phyloP scores from a whole-genome alignment of 2,888 invertebrate genomes.

The Drosophila anceps region DNA sequence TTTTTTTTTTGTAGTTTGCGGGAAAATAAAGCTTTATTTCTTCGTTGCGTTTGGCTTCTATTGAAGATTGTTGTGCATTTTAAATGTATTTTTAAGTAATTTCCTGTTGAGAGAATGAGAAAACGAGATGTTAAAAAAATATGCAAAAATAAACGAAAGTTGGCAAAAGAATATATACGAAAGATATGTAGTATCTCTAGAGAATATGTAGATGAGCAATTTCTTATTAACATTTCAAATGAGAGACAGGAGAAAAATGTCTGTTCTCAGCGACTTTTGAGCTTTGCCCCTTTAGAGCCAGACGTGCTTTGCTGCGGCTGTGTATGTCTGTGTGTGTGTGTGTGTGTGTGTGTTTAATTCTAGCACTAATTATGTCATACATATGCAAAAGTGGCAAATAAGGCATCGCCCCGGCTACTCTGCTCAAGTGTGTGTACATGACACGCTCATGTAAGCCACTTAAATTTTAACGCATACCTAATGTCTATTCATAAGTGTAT shows the following conservation, averaged over 20 bases:
- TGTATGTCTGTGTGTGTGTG: slow-evolving; percentile 12
- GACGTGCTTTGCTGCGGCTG: slow-evolving; percentile 39
- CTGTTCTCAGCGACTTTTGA: slow-evolving; percentile 61
- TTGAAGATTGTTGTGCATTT: slow-evolving; percentile 63
- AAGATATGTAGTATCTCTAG: slow-evolving; percentile 18
- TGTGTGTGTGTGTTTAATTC: slow-evolving; percentile 62
- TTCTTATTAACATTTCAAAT: slow-evolving; percentile 74
- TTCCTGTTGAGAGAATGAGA: slow-evolving; percentile 60
- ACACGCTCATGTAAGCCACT: slow-evolving; percentile 76
- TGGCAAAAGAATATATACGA: slow-evolving; percentile 8
- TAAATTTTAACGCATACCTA: slow-evolving; percentile 77
- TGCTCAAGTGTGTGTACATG: slow-evolving; percentile 64
- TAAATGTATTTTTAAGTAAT: slow-evolving; percentile 74
- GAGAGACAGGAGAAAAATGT: slow-evolving; percentile 42
- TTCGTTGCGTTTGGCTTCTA: slow-evolving; percentile 31
- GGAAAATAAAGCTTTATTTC: slow-evolving; percentile 23
- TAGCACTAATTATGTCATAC: slow-evolving; percentile 80
- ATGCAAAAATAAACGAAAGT: slow-evolving; percentile 59
- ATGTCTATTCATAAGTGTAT: slow-evolving; percentile 71
- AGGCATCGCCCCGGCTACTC: slow-evolving; percentile 36
- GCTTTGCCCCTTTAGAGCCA: slow-evolving; percentile 56
- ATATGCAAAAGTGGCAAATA: slow-evolving; percentile 79
- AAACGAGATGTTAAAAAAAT: slow-evolving; percentile 60
- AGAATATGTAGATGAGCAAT: slow-evolving; percentile 31
- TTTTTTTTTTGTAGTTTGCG: slow-evolving; percentile 18